A percentile compares a stretch with the other conserved stretches of the same genome.
These are phyloP conservation scores for Chinchilla lanigera DNA, from an alignment of 2,113 vertebrate genomes.

Conservation along the genomic window DNA sequence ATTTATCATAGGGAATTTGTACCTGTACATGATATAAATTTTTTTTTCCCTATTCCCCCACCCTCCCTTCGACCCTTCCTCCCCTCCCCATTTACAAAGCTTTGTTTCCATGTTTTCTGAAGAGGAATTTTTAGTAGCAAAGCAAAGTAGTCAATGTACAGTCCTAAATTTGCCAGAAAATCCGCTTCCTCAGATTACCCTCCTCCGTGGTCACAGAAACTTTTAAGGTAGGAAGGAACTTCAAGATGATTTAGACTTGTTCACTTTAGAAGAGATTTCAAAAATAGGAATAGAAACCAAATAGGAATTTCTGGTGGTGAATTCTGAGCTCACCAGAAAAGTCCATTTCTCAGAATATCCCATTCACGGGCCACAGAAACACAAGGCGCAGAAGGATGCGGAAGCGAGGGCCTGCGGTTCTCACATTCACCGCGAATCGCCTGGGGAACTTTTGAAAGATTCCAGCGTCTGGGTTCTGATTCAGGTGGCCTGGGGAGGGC, in stretches of 20 bases:
- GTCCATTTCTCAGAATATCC: constrained; percentile 63
- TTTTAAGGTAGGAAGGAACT: constrained; percentile 42
- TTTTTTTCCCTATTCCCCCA: neutral
- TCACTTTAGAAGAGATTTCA: constrained; percentile 5
- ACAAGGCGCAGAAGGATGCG: neutral
- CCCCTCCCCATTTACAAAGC: neutral
- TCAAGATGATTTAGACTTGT: neutral
- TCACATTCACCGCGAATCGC: neutral
- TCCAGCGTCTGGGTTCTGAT: constrained; percentile 8
- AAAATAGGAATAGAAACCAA: constrained; percentile 70
- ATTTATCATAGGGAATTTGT: neutral
- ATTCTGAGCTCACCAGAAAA: constrained; percentile 67
- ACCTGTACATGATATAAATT: neutral
- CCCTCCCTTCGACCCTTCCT: too few species aligned
- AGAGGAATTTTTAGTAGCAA: constrained; percentile 48
- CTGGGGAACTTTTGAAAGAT: constrained; percentile 65
- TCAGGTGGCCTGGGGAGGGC: neutral
- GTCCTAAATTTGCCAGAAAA: constrained; percentile 55
- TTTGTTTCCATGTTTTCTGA: neutral
- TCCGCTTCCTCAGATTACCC: neutral
- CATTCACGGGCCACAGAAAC: neutral
- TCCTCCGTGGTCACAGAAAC: neutral
- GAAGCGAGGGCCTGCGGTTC: neutral
- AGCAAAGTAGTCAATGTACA: too few species aligned
- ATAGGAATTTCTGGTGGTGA: constrained; percentile 53